phyloP scores from a whole-genome alignment of 2,888 invertebrate genomes.

The Crepidodera aurea region DNA sequence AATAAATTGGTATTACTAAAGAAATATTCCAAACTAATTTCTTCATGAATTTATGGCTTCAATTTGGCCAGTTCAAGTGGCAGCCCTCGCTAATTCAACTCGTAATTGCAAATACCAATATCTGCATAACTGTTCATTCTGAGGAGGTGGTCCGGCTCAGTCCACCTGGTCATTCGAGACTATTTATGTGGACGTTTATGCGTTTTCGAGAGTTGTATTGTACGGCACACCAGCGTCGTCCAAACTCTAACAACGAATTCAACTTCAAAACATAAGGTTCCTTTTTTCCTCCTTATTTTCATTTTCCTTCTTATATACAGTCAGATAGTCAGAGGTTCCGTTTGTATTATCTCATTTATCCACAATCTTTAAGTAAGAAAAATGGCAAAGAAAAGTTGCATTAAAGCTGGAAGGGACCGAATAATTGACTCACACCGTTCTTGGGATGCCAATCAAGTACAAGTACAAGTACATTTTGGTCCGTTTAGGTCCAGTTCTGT shows the following conservation, averaged over 20 bases:
- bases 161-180: constrained; percentile 59
- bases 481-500: no score
- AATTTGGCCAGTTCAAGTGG: constrained; percentile 34
- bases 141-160: constrained; percentile 49
- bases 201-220: constrained; percentile 57
- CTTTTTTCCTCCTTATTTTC: no score
- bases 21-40: constrained; percentile 26
- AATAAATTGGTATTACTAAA: constrained; percentile 19
- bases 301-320: no score
- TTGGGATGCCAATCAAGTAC: no score
- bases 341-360: no score
- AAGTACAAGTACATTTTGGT: no score
- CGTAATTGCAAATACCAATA: constrained; percentile 57
- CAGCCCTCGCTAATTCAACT: constrained; percentile 47
- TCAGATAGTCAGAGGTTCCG: no score
- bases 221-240: constrained; percentile 42
- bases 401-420: no score
- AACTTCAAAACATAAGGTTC: no score
- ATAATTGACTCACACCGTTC: no score
- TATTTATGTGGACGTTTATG: constrained; percentile 62
- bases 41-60: constrained; percentile 26
- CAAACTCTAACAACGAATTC: neutral
- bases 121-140: constrained; percentile 36
- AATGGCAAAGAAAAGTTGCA: no score
- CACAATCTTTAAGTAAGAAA: no score